Conservation (phyloP, 2,888 invertebrate species). For the Temnothorax rugatulus region DNA sequence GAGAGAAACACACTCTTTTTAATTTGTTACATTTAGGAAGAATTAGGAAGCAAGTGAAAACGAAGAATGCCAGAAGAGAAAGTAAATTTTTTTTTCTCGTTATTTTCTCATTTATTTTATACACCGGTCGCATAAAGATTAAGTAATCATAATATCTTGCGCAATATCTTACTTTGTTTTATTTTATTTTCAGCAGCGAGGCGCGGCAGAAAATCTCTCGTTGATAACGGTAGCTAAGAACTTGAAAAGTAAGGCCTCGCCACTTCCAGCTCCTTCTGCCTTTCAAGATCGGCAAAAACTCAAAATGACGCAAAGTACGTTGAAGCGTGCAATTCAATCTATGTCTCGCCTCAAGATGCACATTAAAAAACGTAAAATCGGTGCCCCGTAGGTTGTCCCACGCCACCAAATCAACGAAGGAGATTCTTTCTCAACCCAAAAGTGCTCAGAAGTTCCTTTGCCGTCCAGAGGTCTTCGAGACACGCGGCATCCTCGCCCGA, state of each 20-base stretch:
- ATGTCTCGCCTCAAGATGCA: not conserved
- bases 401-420: slow-evolving; percentile 92
- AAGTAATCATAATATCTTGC: not conserved
- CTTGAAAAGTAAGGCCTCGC: slow-evolving; percentile 80
- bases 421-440: slow-evolving; percentile 94
- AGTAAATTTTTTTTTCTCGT: not conserved
- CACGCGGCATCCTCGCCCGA: slow-evolving; percentile 80
- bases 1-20: too few relatives aligned
- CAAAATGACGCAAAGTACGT: slow-evolving; percentile 89
- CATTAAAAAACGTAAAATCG: slow-evolving; percentile 9
- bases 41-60: too few relatives aligned
- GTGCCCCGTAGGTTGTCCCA: slow-evolving; percentile 89
- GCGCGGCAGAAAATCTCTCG: slow-evolving; percentile 67
- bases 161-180: not conserved
- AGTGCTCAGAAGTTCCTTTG: slow-evolving; percentile 92
- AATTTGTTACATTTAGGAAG: too few relatives aligned
- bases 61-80: too few relatives aligned
- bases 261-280: slow-evolving; percentile 78
- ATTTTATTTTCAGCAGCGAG: slow-evolving; percentile 62
- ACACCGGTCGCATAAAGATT: not conserved
- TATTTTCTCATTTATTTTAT: not conserved
- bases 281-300: slow-evolving; percentile 81
- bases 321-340: slow-evolving; percentile 21
- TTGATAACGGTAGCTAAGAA: slow-evolving; percentile 78
- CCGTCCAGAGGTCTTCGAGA: slow-evolving; percentile 84